phyloP scores from a whole-genome alignment of 2,113 vertebrate genomes.

The Sylvietta virens region DNA sequence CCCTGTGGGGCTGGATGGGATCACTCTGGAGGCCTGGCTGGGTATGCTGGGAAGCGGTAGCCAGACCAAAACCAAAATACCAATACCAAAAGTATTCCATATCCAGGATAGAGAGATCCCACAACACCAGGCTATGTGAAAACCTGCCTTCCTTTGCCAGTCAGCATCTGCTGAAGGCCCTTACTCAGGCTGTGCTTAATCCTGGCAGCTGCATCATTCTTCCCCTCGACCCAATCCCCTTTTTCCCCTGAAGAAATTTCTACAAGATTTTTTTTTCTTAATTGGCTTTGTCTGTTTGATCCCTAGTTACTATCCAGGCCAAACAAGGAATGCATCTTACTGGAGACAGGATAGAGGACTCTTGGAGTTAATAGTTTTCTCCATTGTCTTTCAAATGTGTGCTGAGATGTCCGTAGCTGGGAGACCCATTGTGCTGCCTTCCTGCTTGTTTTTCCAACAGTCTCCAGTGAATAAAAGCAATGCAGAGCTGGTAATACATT shows the following conservation, averaged over 20 bases:
- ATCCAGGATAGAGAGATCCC: not conserved
- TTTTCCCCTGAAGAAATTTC: slow-evolving; percentile 18
- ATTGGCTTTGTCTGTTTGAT: slow-evolving; percentile 21
- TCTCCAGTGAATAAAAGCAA: slow-evolving; percentile 61
- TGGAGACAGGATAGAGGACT: slow-evolving; percentile 63
- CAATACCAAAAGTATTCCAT: not conserved
- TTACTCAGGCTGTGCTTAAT: not conserved
- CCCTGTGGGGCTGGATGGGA: not conserved
- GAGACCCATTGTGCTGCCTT: slow-evolving; percentile 55
- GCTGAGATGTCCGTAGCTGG: slow-evolving; percentile 31
- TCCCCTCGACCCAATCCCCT: not conserved
- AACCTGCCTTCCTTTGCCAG: not conserved
- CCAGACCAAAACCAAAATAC: not conserved
- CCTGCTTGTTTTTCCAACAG: slow-evolving; percentile 60
- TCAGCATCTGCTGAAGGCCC: not conserved
- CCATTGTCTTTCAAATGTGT: slow-evolving; percentile 61
- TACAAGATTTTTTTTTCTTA: not conserved
- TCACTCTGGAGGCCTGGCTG: not conserved
- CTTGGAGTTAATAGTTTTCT: slow-evolving; percentile 55
- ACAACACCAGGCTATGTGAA: not conserved
- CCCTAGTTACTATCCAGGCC: slow-evolving; percentile 4
- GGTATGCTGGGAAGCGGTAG: not conserved
- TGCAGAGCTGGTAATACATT: slow-evolving; percentile 18
- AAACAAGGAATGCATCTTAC: slow-evolving; percentile 41
- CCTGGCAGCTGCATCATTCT: not conserved